phyloP scores from a whole-genome alignment of 2,113 vertebrate genomes.

The Grantiella picta region DNA sequence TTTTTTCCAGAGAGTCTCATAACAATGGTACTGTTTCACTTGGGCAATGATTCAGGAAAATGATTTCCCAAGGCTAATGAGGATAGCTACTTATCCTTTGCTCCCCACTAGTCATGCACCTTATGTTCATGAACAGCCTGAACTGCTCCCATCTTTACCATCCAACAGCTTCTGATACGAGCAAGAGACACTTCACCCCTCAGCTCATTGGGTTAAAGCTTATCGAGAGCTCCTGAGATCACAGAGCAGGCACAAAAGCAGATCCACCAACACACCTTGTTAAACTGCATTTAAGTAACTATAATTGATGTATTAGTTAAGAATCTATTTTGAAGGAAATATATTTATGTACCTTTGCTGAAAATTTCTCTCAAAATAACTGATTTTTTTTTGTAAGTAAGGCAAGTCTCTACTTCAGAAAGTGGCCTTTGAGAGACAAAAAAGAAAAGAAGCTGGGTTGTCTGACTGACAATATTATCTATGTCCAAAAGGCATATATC shows the following conservation, averaged over 20 bases:
- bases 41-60: not conserved
- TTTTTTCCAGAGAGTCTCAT: not conserved
- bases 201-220: not conserved
- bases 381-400: not conserved
- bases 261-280: not conserved
- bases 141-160: not conserved
- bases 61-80: rapidly evolving
- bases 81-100: not conserved
- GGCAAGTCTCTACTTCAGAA: not conserved
- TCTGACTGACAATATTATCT: not conserved
- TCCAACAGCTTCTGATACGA: not conserved
- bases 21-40: rapidly evolving
- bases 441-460: not conserved
- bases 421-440: not conserved
- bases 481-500: not conserved
- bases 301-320: not conserved
- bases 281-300: not conserved
- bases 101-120: not conserved
- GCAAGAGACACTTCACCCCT: not conserved
- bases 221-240: not conserved
- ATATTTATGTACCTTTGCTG: not conserved
- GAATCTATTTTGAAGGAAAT: not conserved
- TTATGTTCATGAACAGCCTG: not conserved
- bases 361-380: not conserved
- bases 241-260: not conserved